Evolutionary conservation across 2,113 vertebrate genomes (phyloP).

Genomic region (Capreolus pygargus): DNA sequence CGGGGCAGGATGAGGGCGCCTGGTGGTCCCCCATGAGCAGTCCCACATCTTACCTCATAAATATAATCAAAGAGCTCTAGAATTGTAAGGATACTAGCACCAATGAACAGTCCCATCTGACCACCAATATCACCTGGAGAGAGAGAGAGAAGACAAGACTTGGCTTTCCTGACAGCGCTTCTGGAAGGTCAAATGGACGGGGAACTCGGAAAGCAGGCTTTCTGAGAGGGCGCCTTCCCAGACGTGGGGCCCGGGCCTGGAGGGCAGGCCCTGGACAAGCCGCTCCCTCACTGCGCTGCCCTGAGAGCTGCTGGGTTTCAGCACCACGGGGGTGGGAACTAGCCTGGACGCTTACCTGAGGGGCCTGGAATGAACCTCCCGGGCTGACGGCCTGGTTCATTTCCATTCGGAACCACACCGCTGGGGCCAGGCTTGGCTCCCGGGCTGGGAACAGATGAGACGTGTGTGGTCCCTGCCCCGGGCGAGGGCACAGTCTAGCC

Average conservation of each 20-base stretch:
- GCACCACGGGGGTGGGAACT: not conserved
- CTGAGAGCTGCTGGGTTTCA: not conserved
- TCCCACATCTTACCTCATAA: constrained; percentile 90
- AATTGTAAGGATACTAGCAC: constrained; percentile 98
- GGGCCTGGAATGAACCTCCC: not conserved
- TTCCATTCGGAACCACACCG: not conserved
- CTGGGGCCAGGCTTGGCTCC: not conserved
- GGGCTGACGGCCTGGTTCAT: accelerated
- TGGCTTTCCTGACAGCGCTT: not conserved
- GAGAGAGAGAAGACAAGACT: constrained; percentile 40
- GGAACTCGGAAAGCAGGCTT: not conserved
- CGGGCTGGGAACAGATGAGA: not conserved
- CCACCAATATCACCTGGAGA: constrained; percentile 95
- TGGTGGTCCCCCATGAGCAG: not conserved
- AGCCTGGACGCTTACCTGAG: not conserved
- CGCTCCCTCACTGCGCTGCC: not conserved
- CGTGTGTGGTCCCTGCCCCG: not conserved
- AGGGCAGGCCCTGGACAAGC: not conserved
- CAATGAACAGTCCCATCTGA: constrained; percentile 98
- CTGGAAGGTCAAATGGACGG: not conserved
- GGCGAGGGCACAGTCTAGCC: not conserved
- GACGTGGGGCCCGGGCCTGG: not conserved
- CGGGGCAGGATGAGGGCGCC: not conserved
- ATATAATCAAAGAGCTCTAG: constrained; percentile 98
- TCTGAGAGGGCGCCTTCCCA: accelerated